Base-by-base conservation (phyloP, 2,888 invertebrate genomes). In the Rhopalosiphum nymphaeae region DNA sequence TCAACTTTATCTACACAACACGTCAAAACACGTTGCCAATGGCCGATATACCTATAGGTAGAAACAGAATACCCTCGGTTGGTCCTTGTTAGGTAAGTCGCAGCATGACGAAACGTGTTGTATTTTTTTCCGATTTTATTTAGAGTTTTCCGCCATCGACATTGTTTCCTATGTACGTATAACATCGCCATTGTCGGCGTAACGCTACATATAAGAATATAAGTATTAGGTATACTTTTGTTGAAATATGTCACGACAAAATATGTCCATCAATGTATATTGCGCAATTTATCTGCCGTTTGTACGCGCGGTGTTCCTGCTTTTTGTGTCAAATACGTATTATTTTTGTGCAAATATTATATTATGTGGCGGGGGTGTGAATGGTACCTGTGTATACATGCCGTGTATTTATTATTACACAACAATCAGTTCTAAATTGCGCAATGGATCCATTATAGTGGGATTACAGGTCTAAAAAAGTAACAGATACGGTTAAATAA, bases 61-160 rank as follows among this genome's bases (percentile, higher is more conserved):
- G 36, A 49, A 46, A 85, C 57, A 57, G n/a, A 56, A 90, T 91
- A 53, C 91, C 78, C 11, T 90, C 46, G 29, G 61, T n/a, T 49
- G n/a, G 90, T 90, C 36, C 91, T 36, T 36, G 91, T 91, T 91
- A 91, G 91, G 91, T 91, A 91, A 91, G 91, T 91, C 78, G 36
- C 7, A 29, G 49, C 67, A 56, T 91, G 91, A 91, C 91, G 84
- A 91, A 91, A 91, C 56, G 29, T 56, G 9, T 53, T 49, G 7
- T 53, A 53, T 53, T 56, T 84, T 84, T 46, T 56, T 53, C 49
- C 29, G 53, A 56, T 91, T 84, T 85, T 57, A 84, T 91, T 46
- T n/a, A 21, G 91, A 89, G 84, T 91, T 86, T 85, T 91, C 85
- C 91, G 91, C 78, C 57, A 91, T 91, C 57, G 44, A 84, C 84